Conservation (phyloP, 2,797 vertebrate genomes). For the Hypotaenidia philippensis region DNA sequence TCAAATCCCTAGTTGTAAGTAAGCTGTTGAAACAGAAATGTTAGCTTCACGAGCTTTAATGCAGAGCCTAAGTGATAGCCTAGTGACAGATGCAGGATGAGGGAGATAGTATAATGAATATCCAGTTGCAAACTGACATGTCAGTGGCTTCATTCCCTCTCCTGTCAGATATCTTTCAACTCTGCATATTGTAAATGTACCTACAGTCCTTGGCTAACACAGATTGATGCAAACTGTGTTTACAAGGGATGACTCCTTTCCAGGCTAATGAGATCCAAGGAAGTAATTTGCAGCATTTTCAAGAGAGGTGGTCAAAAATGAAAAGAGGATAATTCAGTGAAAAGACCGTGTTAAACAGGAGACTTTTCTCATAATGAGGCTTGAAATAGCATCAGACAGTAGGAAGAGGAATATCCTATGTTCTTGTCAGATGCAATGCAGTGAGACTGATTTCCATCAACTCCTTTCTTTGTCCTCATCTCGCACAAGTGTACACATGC, state of each 20-base stretch:
- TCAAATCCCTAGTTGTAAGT: constrained; percentile 36
- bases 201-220: constrained; percentile 20
- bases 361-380: constrained; percentile 66
- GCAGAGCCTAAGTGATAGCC: constrained; percentile 50
- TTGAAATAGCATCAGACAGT: constrained; percentile 41
- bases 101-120: constrained; percentile 66
- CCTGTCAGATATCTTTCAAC: constrained; percentile 69
- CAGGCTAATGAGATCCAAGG: constrained; percentile 70
- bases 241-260: constrained; percentile 56
- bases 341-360: constrained; percentile 62
- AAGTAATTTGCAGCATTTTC: constrained; percentile 65
- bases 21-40: constrained; percentile 66
- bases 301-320: constrained; percentile 63
- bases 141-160: constrained; percentile 46
- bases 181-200: constrained; percentile 47
- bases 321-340: constrained; percentile 54
- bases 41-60: constrained; percentile 59
- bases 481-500: not conserved
- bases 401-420: constrained; percentile 30
- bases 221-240: constrained; percentile 55
- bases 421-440: constrained; percentile 24
- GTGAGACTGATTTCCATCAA: constrained; percentile 15
- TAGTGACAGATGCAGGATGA: constrained; percentile 55
- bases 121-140: constrained; percentile 54
- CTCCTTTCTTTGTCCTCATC: not conserved